Percentiles rank a stretch among this genome's conserved stretches.
Evolutionary conservation across 2,113 vertebrate genomes (phyloP).

Genomic region (Chaetura pelagica): DNA sequence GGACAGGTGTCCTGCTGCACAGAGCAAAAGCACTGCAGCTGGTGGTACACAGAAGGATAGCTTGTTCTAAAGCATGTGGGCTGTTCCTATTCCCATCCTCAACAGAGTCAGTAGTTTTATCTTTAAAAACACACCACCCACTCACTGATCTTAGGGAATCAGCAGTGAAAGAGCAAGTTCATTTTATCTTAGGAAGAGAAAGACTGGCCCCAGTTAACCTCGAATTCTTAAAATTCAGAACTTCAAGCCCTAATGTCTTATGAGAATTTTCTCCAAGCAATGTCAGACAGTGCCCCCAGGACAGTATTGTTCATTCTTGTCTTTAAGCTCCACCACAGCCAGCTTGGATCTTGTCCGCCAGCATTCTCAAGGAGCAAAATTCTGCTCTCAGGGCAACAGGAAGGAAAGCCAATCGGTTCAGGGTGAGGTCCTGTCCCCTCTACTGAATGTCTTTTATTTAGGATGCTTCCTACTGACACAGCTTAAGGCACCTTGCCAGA

Average conservation of each 20-base stretch:
- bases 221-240: slow-evolving; percentile 31
- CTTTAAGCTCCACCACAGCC: not conserved
- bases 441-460: not conserved
- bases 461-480: not conserved
- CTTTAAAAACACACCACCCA: not conserved
- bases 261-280: slow-evolving; percentile 33
- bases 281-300: not conserved
- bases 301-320: slow-evolving; percentile 8
- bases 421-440: not conserved
- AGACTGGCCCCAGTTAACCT: not conserved
- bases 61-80: not conserved
- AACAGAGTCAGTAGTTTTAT: not conserved
- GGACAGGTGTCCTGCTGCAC: not conserved
- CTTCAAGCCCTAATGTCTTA: not conserved
- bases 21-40: not conserved
- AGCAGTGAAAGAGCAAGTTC: not conserved
- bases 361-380: slow-evolving; percentile 14
- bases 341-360: not conserved
- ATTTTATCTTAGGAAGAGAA: not conserved
- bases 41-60: not conserved
- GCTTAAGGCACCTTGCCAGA: not conserved
- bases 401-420: not conserved
- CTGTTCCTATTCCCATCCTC: not conserved
- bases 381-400: not conserved
- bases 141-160: not conserved